Evolutionary conservation across 2,113 vertebrate species (phyloP), one percentile per base, ranked within the genome.

Genomic region (Macrotus californicus): DNA sequence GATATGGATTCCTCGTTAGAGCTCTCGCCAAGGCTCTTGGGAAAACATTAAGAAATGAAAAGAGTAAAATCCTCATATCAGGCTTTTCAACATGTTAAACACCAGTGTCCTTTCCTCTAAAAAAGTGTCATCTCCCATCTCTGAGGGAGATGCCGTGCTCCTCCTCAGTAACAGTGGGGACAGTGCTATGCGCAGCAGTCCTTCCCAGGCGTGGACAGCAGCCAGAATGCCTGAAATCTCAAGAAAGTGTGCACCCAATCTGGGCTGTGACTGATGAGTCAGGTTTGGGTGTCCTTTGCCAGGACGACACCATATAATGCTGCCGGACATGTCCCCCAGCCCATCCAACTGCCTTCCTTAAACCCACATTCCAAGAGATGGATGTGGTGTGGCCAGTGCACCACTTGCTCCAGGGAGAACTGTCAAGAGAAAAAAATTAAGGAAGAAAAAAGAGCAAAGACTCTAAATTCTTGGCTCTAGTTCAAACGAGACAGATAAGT

Each of bases 401-500:
- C 77, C 39, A 39, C 50, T 86, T 48, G 67, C 52, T 77, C 43
- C 82, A 41, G 61, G 73, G 66, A 54, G 10, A 69, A 83, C 0
- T 79, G 6, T 43, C 21, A 72, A 24, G 26, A 85, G 14, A 29
- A 26, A 86, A 50, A 76, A 50, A 34, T 0, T 19, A 64, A 91
- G 79, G 12, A 0, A 26, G 24, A 12, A 41, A 48, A 26, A 39
- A 46, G 16, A 43, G 64, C 15, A 82, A 75, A 61, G 59, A 91
- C 80, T 87, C 16, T 43, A 87, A 52, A 92, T 87, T 91, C 80
- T 94, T 94, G 89, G 75, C 39, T 96, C 31, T 54, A 83, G 56
- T 75, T 96, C 79, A 96, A 95, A 89, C 59, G 87, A 94, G 77
- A 94, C 48, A 89, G 96, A 93, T 67, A 56, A 75, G 54, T 95